Base-by-base conservation (phyloP, 2,797 vertebrate species). In the Trachurus trachurus region DNA sequence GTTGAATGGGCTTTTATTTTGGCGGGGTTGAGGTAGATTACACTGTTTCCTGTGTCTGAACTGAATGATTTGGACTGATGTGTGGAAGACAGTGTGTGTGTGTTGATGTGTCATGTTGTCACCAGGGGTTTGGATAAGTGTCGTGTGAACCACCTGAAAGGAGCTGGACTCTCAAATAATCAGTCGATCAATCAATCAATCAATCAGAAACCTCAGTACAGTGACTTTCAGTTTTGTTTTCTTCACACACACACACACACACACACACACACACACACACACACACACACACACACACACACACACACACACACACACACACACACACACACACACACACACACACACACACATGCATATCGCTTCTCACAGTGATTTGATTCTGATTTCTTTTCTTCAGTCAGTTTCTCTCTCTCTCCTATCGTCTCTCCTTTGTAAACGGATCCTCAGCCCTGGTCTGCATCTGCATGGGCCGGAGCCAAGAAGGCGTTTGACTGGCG, bases 401-500 rank as follows among this genome's bases (percentile, higher is more conserved):
- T 17, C 29, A 22, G 34, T 2, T 39, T 56, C 40, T 52, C 62
- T 42, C 61, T 34, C 79, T 74, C 77, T 62, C 78, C 76, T 72
- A 86, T 69, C 90, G 88, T 84, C 60, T 88, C 83, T 83, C 78
- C 86, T 91, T 90, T 92, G 89, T 90, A 84, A 84, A 76, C n/a
- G 73, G 84, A 82, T 89, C 89, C 80, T 84, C 71, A 57, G 84
- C 88, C 74, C 84, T 83, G 90, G 86, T 90, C 92, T 87, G 90
- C 87, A 89, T 92, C 91, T 85, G 81, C 80, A 88, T 93, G 92
- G 84, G 88, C 13, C 52, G 42, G 81, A 90, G 93, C 89, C 89
- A 93, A 69, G 42, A 69, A 92, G 88, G 88, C 76, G 64, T 84
- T 90, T 89, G 87, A 91, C 87, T 91, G 12, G 40, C 78, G 88